A percentile compares a stretch with the other conserved stretches of the same genome.
phyloP scores from a whole-genome alignment of 2,113 vertebrate genomes.

The Oxygymnocypris stewartii region DNA sequence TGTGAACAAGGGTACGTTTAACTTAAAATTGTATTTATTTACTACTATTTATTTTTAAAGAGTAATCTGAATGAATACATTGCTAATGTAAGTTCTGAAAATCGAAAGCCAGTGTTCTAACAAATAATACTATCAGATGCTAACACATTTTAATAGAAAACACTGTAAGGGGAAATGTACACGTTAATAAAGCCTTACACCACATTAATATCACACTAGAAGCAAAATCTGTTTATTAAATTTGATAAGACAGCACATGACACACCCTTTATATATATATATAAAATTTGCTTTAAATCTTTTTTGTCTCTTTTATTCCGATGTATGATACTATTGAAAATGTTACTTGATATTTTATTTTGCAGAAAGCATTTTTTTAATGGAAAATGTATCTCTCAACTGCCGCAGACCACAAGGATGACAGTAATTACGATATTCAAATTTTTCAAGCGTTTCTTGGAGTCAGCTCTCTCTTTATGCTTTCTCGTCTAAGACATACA shows the following conservation, averaged over 20 bases:
- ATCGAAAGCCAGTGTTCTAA: not conserved
- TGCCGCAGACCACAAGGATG: not conserved
- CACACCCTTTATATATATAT: not conserved
- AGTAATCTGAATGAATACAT: not conserved
- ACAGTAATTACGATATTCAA: not conserved
- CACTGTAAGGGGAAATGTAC: too few species aligned
- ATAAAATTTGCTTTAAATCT: not conserved
- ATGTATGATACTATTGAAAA: not conserved
- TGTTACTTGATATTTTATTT: not conserved
- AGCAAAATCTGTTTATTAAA: not conserved
- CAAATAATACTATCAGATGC: too few species aligned
- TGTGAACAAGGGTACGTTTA: slow-evolving; percentile 46
- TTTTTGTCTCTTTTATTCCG: not conserved
- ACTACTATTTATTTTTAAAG: not conserved
- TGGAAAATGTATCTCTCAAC: not conserved
- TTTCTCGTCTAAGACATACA: not conserved
- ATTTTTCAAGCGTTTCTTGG: not conserved
- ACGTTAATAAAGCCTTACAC: too few species aligned
- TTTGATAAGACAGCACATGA: not conserved
- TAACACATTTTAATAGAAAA: too few species aligned
- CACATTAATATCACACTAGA: too few species aligned
- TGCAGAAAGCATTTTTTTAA: not conserved
- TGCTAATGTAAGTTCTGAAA: not conserved
- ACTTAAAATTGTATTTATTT: not conserved
- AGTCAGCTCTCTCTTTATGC: not conserved